Evolutionary conservation across 2,797 vertebrate genomes (phyloP).

Genomic region (Gymnoscopelus braueri): DNA sequence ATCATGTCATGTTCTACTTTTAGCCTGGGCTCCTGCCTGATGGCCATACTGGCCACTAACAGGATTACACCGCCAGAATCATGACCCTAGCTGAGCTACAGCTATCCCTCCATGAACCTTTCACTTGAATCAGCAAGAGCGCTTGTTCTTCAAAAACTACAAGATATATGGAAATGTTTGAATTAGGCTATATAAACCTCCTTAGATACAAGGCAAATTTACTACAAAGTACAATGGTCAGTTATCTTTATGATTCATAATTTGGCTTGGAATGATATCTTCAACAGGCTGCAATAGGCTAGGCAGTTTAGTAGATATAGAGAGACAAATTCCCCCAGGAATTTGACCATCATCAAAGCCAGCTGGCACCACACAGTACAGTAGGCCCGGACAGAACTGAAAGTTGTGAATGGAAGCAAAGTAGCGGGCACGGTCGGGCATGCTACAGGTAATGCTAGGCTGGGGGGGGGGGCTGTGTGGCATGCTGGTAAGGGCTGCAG

Average conservation of each 20-base stretch:
- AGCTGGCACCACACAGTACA: background rate
- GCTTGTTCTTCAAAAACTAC: background rate
- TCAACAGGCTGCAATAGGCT: background rate
- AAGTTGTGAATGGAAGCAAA: background rate
- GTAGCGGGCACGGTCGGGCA: too few species aligned
- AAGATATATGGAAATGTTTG: background rate
- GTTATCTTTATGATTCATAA: too few species aligned
- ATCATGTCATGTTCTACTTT: slow-evolving; percentile 71
- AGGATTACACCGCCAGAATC: slow-evolving; percentile 65
- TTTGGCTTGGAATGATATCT: too few species aligned
- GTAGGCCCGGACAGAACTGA: background rate
- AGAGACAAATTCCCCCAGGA: background rate
- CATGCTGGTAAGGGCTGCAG: too few species aligned
- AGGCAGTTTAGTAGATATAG: background rate
- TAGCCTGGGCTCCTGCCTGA: slow-evolving; percentile 58
- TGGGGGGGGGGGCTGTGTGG: too few species aligned
- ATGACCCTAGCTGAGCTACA: slow-evolving; percentile 44
- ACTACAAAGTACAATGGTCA: too few species aligned
- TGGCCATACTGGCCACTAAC: slow-evolving; percentile 55
- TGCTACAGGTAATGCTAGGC: background rate
- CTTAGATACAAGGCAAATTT: too few species aligned
- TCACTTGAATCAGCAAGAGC: slow-evolving; percentile 22
- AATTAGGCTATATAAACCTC: background rate
- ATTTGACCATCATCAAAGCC: background rate
- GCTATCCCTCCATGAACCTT: slow-evolving; percentile 12